Evolutionary conservation across 2,888 invertebrate species (phyloP), one percentile per base, ranked within the genome.

Genomic region (Hedychridium roseum): DNA sequence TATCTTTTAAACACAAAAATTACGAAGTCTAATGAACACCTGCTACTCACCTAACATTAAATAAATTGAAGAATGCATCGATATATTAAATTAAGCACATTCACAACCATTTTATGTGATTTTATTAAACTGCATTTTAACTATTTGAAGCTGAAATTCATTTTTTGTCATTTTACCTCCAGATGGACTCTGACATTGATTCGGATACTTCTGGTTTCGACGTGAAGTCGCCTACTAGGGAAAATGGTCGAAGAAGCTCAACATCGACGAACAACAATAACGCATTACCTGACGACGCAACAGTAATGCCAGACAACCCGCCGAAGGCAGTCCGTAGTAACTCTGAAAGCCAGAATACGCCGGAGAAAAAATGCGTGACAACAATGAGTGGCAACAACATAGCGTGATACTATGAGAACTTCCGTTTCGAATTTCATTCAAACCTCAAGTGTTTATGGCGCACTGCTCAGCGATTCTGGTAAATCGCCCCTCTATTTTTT

Each of bases 151-250:
- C n/a, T n/a, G n/a, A n/a, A n/a, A n/a, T n/a, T n/a, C n/a, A n/a
- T n/a, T n/a, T n/a, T n/a, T n/a, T n/a, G n/a, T 31, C 9, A 15
- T 34, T 39, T n/a, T 2, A n/a, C 6, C 9, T 9, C 2, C 81
- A 86, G 82, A 80, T 85, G 61, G 86, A 86, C 68, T 82, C 83
- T 48, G 86, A 86, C 71, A 79, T 85, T 51, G 86, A 86, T 60
- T 84, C 84, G 66, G 86, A 86, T 64, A 82, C 82, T 49, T 82
- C 83, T 54, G 83, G 84, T n/a, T 85, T 85, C 68, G 85, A 85
- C 64, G 83, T 83, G 6, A 81, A 84, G 54, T 82, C 83, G 27
- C 81, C 82, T 27, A 78, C 80, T 6, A 71, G 82, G n/a, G 82
- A 82, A 34, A 79, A 77, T 49, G 75, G 76, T 2, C 65, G 78